phyloP scores from a whole-genome alignment of 1,140 invertebrate genomes.

The Homarus americanus region DNA sequence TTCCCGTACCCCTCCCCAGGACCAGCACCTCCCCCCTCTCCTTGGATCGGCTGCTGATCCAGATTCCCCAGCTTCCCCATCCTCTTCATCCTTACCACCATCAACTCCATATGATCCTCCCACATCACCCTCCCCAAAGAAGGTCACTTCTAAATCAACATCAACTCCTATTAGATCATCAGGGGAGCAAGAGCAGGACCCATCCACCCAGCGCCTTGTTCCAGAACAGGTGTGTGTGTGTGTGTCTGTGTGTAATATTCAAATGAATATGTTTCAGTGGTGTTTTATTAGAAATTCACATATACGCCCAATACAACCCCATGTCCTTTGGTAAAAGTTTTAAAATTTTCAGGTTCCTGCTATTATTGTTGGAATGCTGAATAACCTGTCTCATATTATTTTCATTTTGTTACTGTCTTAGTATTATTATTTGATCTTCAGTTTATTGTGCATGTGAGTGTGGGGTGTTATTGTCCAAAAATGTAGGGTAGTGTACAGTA shows the following conservation, averaged over 20 bases:
- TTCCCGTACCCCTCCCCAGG: conserved; percentile 69
- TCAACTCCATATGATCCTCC: conserved; percentile 21
- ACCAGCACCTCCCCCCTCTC: conserved; percentile 26
- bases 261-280: background rate
- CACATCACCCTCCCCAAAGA: conserved; percentile 27
- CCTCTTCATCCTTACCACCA: conserved; percentile 30
- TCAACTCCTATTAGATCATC: background rate
- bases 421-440: background rate
- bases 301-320: too few relatives aligned
- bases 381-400: too few relatives aligned
- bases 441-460: background rate
- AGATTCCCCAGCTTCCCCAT: conserved; percentile 25
- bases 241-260: too few relatives aligned
- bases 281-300: too few relatives aligned
- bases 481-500: too few relatives aligned
- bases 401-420: too few relatives aligned
- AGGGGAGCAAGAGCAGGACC: conserved; percentile 55
- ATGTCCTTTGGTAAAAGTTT: too few relatives aligned
- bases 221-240: conserved; percentile 62
- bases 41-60: background rate
- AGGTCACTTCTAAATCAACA: conserved; percentile 17
- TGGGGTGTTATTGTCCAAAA: too few relatives aligned
- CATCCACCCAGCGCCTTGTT: conserved; percentile 60
- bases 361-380: too few relatives aligned
- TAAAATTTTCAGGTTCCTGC: too few relatives aligned